These are phyloP conservation scores for Typhlomys cinereus DNA, from an alignment of 2,113 vertebrate genomes.

Conservation along the genomic window DNA sequence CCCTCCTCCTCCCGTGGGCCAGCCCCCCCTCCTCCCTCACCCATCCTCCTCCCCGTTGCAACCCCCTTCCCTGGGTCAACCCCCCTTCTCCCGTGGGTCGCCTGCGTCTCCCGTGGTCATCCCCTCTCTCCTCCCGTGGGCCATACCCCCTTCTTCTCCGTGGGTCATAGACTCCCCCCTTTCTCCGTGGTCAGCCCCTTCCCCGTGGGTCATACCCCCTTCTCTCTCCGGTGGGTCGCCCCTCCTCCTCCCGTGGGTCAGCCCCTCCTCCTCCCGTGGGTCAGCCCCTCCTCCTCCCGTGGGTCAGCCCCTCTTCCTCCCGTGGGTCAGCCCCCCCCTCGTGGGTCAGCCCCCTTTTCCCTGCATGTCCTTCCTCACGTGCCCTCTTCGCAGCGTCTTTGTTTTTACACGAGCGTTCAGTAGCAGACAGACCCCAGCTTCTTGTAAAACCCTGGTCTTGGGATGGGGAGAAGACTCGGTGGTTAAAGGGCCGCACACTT, in stretches of 20 bases:
- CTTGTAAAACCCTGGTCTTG: no score
- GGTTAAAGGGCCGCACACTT: no score
- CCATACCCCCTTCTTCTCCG: not conserved
- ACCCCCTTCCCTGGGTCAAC: fast-evolving
- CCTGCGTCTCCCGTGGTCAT: no score
- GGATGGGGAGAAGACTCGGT: no score
- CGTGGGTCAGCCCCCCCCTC: fast-evolving
- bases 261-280: not conserved
- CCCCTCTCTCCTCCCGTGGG: fast-evolving
- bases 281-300: not conserved
- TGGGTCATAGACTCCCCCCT: no score
- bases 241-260: not conserved
- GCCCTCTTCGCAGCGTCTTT: fast-evolving
- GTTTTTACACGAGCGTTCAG: not conserved
- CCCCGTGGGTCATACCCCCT: not conserved
- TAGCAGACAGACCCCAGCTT: not conserved
- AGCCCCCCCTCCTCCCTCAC: not conserved
- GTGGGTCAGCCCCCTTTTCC: not conserved
- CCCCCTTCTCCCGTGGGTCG: not conserved
- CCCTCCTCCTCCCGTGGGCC: no score
- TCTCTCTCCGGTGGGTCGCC: fast-evolving
- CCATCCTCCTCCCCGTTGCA: not conserved
- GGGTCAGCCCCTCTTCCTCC: not conserved
- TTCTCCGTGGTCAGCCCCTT: not conserved
- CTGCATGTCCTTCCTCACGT: not conserved